Percentiles rank a stretch among this genome's conserved stretches.
These are phyloP conservation scores for Cerceris ruficornis DNA, from an alignment of 2,888 invertebrate genomes.

Conservation along the genomic window DNA sequence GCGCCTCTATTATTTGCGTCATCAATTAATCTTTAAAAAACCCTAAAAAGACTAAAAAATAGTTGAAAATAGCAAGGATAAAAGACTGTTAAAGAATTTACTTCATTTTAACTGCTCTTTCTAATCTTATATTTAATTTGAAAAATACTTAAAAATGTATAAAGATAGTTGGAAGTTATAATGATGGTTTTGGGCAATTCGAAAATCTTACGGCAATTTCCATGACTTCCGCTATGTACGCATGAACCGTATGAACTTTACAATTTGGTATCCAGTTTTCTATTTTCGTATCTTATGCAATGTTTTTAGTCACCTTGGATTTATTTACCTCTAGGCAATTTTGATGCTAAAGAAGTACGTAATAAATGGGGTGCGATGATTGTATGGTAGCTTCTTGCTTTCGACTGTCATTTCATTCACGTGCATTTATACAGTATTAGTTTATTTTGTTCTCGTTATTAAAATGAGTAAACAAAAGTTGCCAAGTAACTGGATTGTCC, in stretches of 20 bases:
- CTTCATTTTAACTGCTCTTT: too few relatives aligned
- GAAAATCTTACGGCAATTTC: too few relatives aligned
- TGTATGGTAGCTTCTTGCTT: neutral
- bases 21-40: too few relatives aligned
- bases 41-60: neutral
- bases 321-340: neutral
- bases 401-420: neutral
- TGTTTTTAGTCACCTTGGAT: neutral
- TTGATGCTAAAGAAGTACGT: neutral
- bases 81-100: neutral
- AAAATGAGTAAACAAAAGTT: conserved; percentile 63
- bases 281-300: too few relatives aligned
- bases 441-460: neutral
- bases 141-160: too few relatives aligned
- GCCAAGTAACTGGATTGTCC: conserved; percentile 70
- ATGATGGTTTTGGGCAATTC: too few relatives aligned
- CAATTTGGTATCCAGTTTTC: too few relatives aligned
- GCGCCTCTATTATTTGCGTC: too few relatives aligned
- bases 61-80: neutral
- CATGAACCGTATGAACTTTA: too few relatives aligned
- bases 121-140: too few relatives aligned
- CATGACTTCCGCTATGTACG: too few relatives aligned
- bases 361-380: neutral
- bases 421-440: neutral
- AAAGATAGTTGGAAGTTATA: too few relatives aligned